Percentiles rank a stretch among this genome's conserved stretches.
Conservation (phyloP, 2,888 invertebrate genomes). For the Mythimna ferrago region DNA sequence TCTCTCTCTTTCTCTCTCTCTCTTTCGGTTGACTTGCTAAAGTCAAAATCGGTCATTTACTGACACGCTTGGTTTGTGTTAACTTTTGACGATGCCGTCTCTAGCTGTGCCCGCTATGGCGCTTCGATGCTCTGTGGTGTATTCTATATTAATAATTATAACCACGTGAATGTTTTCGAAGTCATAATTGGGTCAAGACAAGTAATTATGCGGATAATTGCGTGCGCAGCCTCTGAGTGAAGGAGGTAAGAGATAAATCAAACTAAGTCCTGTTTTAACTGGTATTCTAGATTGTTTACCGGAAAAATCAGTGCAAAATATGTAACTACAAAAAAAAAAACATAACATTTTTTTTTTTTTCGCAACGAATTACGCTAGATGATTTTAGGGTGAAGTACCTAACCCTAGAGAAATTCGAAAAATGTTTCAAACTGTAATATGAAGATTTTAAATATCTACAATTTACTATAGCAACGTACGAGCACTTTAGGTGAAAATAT, state of each 20-base stretch:
- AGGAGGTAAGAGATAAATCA: conserved; percentile 41
- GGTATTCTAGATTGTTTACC: not conserved
- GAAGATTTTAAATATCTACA: too few species aligned
- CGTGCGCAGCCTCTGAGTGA: conserved; percentile 26
- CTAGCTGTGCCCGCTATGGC: not conserved
- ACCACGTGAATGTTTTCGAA: conserved; percentile 59
- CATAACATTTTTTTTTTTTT: too few species aligned
- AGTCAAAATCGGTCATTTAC: not conserved
- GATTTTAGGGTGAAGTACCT: too few species aligned
- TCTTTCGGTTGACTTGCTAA: too few species aligned
- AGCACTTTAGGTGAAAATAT: too few species aligned
- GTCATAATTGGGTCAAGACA: conserved; percentile 64
- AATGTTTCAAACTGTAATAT: too few species aligned
- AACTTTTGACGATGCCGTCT: not conserved
- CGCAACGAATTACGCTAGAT: too few species aligned
- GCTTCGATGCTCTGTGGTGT: conserved; percentile 1
- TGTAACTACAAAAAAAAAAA: too few species aligned
- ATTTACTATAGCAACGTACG: too few species aligned
- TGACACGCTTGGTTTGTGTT: not conserved
- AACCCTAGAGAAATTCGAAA: too few species aligned
- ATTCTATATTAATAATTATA: conserved; percentile 65
- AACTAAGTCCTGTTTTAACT: conserved; percentile 29
- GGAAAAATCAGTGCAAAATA: not conserved
- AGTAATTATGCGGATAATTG: conserved; percentile 62
- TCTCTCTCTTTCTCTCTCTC: too few species aligned